phyloP scores from a whole-genome alignment of 2,797 vertebrate genomes.

The Aldrovandia affinis region DNA sequence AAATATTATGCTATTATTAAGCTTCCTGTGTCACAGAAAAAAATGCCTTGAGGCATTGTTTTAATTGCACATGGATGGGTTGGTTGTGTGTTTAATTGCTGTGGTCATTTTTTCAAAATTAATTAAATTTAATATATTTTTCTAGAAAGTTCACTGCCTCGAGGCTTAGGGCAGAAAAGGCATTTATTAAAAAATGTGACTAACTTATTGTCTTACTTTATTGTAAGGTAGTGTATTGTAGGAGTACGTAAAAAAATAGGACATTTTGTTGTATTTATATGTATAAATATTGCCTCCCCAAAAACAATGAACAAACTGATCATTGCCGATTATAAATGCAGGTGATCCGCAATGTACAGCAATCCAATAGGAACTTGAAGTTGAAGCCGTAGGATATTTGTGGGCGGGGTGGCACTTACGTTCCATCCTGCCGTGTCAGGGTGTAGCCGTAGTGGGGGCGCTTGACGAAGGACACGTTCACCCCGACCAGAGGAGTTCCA shows the following conservation, averaged over 20 bases:
- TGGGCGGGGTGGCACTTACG: slow-evolving; percentile 69
- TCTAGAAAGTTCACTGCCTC: neutral
- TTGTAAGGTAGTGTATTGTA: neutral
- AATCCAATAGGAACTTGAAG: neutral
- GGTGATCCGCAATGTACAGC: neutral
- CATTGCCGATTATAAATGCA: neutral
- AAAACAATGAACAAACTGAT: too few species aligned
- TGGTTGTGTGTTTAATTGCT: slow-evolving; percentile 7
- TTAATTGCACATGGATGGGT: slow-evolving; percentile 18
- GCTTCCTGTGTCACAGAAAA: neutral
- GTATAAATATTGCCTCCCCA: neutral
- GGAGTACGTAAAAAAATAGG: neutral
- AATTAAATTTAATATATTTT: neutral
- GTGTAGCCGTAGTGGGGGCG: slow-evolving; percentile 86
- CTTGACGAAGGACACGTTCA: slow-evolving; percentile 88
- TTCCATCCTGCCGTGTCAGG: slow-evolving; percentile 88
- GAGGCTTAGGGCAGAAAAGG: neutral
- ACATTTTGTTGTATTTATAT: neutral
- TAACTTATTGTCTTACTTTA: neutral
- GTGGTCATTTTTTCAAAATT: neutral
- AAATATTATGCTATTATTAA: neutral
- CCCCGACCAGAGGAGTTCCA: slow-evolving; percentile 85
- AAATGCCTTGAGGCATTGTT: neutral
- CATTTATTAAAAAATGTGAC: neutral
- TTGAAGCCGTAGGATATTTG: neutral